phyloP scores from a whole-genome alignment of 2,113 vertebrate species.

The Glaucidium brasilianum region DNA sequence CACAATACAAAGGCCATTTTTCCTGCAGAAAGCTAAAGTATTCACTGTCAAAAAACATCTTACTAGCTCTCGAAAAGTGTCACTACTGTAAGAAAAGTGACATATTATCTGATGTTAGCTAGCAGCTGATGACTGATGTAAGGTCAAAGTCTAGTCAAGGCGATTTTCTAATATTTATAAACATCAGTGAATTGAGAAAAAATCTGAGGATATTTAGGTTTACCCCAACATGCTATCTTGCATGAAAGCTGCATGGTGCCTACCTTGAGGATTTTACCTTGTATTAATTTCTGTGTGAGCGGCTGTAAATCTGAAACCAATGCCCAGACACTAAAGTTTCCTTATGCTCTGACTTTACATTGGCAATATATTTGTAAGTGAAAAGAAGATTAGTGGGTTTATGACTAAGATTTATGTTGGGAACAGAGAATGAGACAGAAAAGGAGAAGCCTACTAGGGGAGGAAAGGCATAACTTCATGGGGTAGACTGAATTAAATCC shows the following conservation, averaged over 20 bases:
- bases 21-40: neutral
- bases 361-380: neutral
- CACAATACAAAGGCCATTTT: neutral
- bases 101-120: neutral
- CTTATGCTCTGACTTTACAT: neutral
- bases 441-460: neutral
- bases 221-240: neutral
- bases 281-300: neutral
- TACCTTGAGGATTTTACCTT: neutral
- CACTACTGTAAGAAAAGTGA: neutral
- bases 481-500: neutral
- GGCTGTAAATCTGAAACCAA: neutral
- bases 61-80: neutral
- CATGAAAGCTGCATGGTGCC: neutral
- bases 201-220: neutral
- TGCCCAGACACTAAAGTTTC: neutral
- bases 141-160: neutral
- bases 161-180: neutral
- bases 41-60: neutral
- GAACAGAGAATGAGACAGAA: neutral
- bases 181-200: neutral
- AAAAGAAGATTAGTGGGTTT: neutral
- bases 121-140: neutral
- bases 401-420: neutral
- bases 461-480: neutral